phyloP scores from a whole-genome alignment of 1,140 invertebrate genomes.

The Mizuhopecten yessoensis region DNA sequence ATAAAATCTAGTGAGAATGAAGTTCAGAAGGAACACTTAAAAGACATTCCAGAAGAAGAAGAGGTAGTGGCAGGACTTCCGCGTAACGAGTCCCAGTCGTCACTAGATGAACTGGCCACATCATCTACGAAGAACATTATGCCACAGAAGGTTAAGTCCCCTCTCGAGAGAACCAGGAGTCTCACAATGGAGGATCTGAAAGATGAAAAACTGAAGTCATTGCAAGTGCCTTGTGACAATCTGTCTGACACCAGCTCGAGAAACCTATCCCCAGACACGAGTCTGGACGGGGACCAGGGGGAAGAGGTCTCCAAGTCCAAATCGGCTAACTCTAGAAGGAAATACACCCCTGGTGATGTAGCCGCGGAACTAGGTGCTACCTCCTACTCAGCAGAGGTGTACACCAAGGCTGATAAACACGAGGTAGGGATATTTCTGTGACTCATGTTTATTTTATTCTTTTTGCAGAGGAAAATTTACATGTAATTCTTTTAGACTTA shows the following conservation, averaged over 20 bases:
- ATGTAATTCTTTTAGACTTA: no score
- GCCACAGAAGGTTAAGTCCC: not conserved
- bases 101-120: constrained; percentile 46
- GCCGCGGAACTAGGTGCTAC: constrained; percentile 59
- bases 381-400: constrained; percentile 57
- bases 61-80: not conserved
- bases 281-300: constrained; percentile 41
- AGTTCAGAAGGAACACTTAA: constrained; percentile 38
- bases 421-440: constrained; percentile 67
- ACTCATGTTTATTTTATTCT: no score
- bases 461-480: no score
- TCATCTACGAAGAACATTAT: constrained; percentile 43
- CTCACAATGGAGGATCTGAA: constrained; percentile 69
- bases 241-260: constrained; percentile 47
- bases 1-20: constrained; percentile 43
- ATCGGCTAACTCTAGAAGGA: not conserved
- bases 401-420: constrained; percentile 55
- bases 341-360: constrained; percentile 44
- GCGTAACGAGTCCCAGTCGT: constrained; percentile 1
- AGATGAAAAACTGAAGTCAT: constrained; percentile 62
- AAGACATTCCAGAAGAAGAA: not conserved
- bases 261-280: constrained; percentile 33
- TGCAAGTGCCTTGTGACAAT: constrained; percentile 51
- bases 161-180: constrained; percentile 49
- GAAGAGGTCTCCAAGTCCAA: not conserved